Conservation (phyloP, 2,888 invertebrate species). For the Gonocerus acuteangulatus region DNA sequence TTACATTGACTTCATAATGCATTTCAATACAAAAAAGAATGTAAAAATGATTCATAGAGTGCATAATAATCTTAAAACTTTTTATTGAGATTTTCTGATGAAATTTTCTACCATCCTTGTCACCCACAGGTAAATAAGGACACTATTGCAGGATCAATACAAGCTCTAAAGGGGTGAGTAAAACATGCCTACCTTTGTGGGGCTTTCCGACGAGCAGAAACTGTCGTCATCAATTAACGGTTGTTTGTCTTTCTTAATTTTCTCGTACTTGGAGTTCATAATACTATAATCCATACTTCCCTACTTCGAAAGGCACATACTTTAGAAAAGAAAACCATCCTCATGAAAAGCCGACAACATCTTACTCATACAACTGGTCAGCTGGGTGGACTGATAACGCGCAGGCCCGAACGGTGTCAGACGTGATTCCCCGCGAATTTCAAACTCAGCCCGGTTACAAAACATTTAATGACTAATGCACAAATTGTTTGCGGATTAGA, state of each 20-base stretch:
- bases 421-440: no score
- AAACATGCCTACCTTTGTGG: conserved; percentile 31
- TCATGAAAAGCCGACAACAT: conserved; percentile 25
- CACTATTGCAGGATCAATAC: conserved; percentile 24
- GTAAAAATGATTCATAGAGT: no score
- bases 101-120: neutral
- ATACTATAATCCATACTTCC: conserved; percentile 43
- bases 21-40: no score
- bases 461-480: no score
- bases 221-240: conserved; percentile 36
- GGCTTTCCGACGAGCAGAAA: conserved; percentile 32
- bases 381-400: conserved; percentile 1
- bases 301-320: conserved; percentile 8
- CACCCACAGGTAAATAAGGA: conserved; percentile 10
- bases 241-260: conserved; percentile 42
- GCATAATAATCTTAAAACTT: no score
- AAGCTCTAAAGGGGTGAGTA: conserved; percentile 3
- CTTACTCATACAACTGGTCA: conserved; percentile 1
- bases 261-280: conserved; percentile 45
- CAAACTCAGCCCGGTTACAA: no score
- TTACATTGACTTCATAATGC: no score
- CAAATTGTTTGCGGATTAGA: no score
- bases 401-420: neutral
- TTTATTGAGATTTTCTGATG: neutral
- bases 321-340: neutral